Conservation (phyloP, 2,888 invertebrate genomes). For the Muschampia plurimacula region DNA sequence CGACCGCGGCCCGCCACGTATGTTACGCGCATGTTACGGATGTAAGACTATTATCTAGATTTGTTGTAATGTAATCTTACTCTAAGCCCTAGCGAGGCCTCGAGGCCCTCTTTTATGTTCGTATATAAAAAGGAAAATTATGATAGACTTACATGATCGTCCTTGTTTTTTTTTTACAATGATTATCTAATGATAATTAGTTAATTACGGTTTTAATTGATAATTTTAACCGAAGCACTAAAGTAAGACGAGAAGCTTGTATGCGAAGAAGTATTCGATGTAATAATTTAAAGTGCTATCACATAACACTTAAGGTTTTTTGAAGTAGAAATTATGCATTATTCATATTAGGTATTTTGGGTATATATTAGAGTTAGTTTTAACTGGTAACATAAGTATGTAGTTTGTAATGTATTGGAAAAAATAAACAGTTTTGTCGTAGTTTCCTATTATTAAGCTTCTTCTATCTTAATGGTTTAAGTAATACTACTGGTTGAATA, state of each 20-base stretch:
- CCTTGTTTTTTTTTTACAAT: slow-evolving; percentile 73
- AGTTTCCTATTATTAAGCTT: slow-evolving; percentile 86
- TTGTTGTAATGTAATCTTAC: slow-evolving; percentile 77
- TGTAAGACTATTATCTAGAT: slow-evolving; percentile 85
- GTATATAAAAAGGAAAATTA: slow-evolving; percentile 68
- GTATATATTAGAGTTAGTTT: slow-evolving; percentile 85
- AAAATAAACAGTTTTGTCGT: slow-evolving; percentile 79
- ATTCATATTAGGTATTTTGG: slow-evolving; percentile 86
- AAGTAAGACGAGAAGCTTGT: slow-evolving; percentile 82
- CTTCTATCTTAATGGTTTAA: slow-evolving; percentile 85
- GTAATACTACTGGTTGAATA: slow-evolving; percentile 85
- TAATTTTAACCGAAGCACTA: slow-evolving; percentile 83
- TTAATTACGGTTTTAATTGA: slow-evolving; percentile 86
- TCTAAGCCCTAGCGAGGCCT: slow-evolving; percentile 65
- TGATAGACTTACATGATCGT: slow-evolving; percentile 83
- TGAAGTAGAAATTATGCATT: slow-evolving; percentile 84
- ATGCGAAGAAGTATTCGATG: slow-evolving; percentile 78
- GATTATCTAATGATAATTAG: slow-evolving; percentile 85
- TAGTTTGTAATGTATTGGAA: slow-evolving; percentile 85
- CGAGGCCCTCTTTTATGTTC: slow-evolving; percentile 69
- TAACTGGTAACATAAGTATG: slow-evolving; percentile 85
- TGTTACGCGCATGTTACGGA: slow-evolving; percentile 72
- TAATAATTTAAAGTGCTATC: slow-evolving; percentile 80
- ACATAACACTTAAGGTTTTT: slow-evolving; percentile 79
- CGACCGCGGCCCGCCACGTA: slow-evolving; percentile 70